Evolutionary conservation across 2,797 vertebrate species (phyloP), one percentile per base, ranked within the genome.

Genomic region (Pempheris klunzingeri): DNA sequence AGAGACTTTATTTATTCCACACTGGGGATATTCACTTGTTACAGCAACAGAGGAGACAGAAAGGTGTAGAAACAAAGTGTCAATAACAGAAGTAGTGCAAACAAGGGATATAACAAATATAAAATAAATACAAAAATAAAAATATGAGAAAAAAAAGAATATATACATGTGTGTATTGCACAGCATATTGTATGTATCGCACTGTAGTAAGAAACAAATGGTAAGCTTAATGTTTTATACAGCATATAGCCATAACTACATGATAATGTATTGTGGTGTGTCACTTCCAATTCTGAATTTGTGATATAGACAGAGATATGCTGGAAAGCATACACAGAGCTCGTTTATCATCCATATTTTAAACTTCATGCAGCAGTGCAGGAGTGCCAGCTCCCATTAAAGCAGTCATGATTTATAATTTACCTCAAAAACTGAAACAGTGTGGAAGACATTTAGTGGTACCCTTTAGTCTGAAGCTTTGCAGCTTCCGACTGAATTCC

Each of bases 381-480:
- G 20, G 1, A 53, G 28, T 61, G 53, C 36, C 39, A 46, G 54
- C 39, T 71, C 30, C 15, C 20, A 26, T 62, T 75, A 41, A 55
- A 57, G 4, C 36, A 63, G 14, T 41, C 4, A 7, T 38, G 36
- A 49, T 78, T 78, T 66, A 30, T 68, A 38, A 39, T 64, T 55
- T 15, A 63, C 20, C 30, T n/a, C 24, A 30, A 63, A 74, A 77
- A 49, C 10, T 39, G 18, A 68, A 71, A 57, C 28, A n/a, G 64
- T 18, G 30, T 17, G 12, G 39, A 52, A 41, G 26, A 68, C 9
- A 20, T 13, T n/a, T n/a, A n/a, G n/a, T n/a, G n/a, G 20, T 18
- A 44, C 15, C 17, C 12, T 61, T 22, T 53, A 49, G 24, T 73
- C 39, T 58, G 57, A 22, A 66, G 34, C 75, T 67, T 62, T 74